Evolutionary conservation across 1,140 invertebrate genomes (phyloP), one percentile per base, ranked within the genome.

Genomic region (Pantala flavescens): DNA sequence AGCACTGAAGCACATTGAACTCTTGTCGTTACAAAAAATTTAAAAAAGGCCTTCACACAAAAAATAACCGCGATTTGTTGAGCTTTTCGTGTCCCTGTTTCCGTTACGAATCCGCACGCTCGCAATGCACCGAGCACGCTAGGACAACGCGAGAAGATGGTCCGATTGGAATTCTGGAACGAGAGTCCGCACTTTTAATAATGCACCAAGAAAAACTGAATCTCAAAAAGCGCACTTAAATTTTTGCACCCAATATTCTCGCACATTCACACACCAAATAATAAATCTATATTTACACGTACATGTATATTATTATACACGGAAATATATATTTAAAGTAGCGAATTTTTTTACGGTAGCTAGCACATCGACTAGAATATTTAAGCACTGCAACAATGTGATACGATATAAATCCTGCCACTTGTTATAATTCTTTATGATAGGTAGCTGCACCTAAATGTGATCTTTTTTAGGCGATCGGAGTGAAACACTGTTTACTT

Each of bases 301-400:
- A 36, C 28, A 36, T 36, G n/a, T 63, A 21, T 63, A 63, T 63
- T 63, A 63, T 19, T 63, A 63, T 63, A 63, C 49, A 63, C 28
- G 28, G n/a, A 63, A 19, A 63, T 63, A 63, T 63, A 63, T 63
- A 63, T 63, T 19, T 63, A 63, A 63, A 21, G 49, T 19, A 63
- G 14, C n/a, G 49, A 19, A 21, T 63, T 63, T 63, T 63, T 63
- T 63, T 63, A 63, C 49, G 49, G 49, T 63, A 63, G 49, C 14
- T 63, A 63, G 49, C 49, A 63, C 49, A 12, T 63, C n/a, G 49
- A 63, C 14, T 63, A 63, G 49, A 7, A 63, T 7, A 21, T 63
- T 63, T 63, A 63, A 63, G 49, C 49, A 63, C 49, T 63, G 49
- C 49, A 63, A 63, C 49, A 63, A 63, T 63, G 49, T 63, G 49